Evolutionary conservation across 2,797 vertebrate genomes (phyloP).

Genomic region (Galago senegalensis): DNA sequence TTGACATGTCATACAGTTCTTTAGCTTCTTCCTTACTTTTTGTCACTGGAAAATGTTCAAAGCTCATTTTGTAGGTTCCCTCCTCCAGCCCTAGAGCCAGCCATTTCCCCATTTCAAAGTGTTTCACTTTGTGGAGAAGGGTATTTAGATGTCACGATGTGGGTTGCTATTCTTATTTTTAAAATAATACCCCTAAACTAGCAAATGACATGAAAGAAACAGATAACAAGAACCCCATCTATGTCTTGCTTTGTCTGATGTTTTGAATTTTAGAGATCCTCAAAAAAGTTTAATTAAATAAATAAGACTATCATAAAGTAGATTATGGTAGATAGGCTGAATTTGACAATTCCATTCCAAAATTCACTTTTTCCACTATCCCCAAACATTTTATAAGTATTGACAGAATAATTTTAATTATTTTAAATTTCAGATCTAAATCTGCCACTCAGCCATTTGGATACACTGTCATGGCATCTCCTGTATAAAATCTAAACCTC

Average conservation of each 20-base stretch:
- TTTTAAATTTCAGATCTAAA: neutral
- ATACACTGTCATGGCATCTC: neutral
- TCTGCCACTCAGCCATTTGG: neutral
- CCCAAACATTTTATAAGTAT: neutral
- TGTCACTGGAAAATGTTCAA: neutral
- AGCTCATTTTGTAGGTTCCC: neutral
- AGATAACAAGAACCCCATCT: neutral
- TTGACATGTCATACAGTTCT: neutral
- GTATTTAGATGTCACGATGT: neutral
- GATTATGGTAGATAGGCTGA: neutral
- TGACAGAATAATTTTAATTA: neutral
- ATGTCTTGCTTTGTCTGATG: neutral
- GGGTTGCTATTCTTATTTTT: neutral
- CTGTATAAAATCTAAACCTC: neutral
- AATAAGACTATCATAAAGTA: neutral
- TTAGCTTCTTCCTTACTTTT: neutral
- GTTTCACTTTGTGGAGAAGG: neutral
- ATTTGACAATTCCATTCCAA: neutral
- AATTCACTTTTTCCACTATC: neutral
- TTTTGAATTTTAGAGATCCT: neutral
- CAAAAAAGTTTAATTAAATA: constrained; percentile 5
- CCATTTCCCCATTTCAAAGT: neutral
- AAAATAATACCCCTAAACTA: neutral
- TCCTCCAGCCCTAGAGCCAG: neutral
- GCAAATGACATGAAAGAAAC: neutral